These are phyloP conservation scores for Eulemur mongoz DNA, from an alignment of 2,797 vertebrate species.

Conservation along the genomic window DNA sequence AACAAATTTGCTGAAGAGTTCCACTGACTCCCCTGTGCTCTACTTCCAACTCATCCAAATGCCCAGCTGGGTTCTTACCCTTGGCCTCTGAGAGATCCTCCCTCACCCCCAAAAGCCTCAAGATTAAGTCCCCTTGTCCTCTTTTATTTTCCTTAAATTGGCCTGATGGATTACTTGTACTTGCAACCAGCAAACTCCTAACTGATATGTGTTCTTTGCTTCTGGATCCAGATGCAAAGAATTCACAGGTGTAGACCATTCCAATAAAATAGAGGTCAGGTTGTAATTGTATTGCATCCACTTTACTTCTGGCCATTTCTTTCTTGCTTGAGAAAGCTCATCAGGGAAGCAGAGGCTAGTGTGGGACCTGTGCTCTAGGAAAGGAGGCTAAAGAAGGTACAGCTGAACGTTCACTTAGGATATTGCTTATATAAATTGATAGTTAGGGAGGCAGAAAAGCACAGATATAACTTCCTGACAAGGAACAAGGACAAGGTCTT, in stretches of 20 bases:
- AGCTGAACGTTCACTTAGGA: background rate
- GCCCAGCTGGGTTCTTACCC: background rate
- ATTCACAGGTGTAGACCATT: background rate
- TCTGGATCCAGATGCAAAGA: background rate
- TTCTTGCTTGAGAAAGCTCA: constrained; percentile 8
- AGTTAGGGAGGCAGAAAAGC: background rate
- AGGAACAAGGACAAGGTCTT: background rate
- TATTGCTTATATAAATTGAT: background rate
- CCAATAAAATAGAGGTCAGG: background rate
- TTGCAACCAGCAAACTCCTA: background rate
- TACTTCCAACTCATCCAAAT: background rate
- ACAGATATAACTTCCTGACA: background rate
- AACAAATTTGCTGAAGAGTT: background rate
- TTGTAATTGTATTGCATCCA: background rate
- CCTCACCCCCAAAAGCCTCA: background rate
- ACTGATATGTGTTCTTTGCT: background rate
- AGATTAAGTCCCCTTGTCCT: background rate
- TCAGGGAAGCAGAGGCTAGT: background rate
- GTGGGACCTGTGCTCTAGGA: background rate
- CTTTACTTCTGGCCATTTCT: background rate
- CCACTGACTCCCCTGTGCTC: background rate
- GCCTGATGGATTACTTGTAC: background rate
- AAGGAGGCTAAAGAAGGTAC: background rate
- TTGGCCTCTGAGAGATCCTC: background rate
- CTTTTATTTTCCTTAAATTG: constrained; percentile 7